phyloP scores from a whole-genome alignment of 2,888 invertebrate genomes.

The Tromatobia lineatoria region DNA sequence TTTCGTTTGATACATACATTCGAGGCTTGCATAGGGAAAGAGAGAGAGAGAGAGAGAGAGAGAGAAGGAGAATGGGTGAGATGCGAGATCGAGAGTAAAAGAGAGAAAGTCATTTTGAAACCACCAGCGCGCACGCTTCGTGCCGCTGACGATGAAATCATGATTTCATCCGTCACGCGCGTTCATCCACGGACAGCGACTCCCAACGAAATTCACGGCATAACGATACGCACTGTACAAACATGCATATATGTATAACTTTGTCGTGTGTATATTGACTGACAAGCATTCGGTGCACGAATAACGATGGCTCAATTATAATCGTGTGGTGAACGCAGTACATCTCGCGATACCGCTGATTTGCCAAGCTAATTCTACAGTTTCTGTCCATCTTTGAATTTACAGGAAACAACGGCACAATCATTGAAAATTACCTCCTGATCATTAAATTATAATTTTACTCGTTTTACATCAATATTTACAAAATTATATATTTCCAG shows the following conservation, averaged over 20 bases:
- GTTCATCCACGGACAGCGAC: slow-evolving; percentile 50
- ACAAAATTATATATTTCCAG: background rate
- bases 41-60: slow-evolving; percentile 18
- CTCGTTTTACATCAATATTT: background rate
- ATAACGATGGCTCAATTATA: slow-evolving; percentile 52
- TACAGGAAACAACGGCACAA: background rate
- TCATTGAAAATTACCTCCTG: background rate
- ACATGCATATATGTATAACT: slow-evolving; percentile 37
- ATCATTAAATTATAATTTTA: background rate
- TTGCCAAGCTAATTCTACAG: slow-evolving; percentile 24
- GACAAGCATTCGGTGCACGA: slow-evolving; percentile 45
- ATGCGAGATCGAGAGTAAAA: slow-evolving; percentile 31
- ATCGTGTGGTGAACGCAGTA: slow-evolving; percentile 37
- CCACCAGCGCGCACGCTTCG: slow-evolving; percentile 61
- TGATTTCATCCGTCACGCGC: slow-evolving; percentile 68
- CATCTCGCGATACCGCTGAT: slow-evolving; percentile 26
- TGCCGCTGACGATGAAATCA: slow-evolving; percentile 68
- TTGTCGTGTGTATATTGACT: slow-evolving; percentile 46
- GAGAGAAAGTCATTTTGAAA: slow-evolving; percentile 65
- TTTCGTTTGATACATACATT: slow-evolving; percentile 66
- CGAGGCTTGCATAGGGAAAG: slow-evolving; percentile 31
- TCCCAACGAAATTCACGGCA: slow-evolving; percentile 13
- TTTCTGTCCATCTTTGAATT: background rate
- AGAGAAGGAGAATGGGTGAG: slow-evolving; percentile 13
- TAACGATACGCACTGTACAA: slow-evolving; percentile 47